Conservation (phyloP, 2,888 invertebrate genomes). For the Conomelus anceps region DNA sequence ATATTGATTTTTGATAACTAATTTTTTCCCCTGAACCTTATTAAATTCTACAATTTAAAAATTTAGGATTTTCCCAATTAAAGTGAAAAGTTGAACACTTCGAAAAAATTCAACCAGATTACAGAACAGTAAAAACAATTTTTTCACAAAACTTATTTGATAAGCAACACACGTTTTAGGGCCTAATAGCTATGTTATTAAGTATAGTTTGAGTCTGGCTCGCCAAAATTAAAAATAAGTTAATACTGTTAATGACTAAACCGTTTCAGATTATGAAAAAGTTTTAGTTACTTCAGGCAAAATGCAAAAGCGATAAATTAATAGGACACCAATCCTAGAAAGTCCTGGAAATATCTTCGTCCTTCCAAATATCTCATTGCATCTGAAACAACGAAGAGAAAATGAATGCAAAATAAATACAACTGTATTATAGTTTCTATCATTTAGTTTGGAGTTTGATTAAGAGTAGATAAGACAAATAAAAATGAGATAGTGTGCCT, state of each 20-base stretch:
- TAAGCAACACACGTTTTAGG: not conserved
- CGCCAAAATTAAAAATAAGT: not conserved
- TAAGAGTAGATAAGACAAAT: too few relatives aligned
- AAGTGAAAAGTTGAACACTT: too few relatives aligned
- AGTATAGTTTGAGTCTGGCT: not conserved
- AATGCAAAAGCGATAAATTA: not conserved
- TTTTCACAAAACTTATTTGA: not conserved
- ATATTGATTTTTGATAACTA: too few relatives aligned
- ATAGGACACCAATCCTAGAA: conserved; percentile 37
- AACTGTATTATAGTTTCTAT: not conserved
- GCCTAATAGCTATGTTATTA: not conserved
- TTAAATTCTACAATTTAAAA: too few relatives aligned
- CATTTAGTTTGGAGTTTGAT: too few relatives aligned
- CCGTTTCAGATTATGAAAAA: not conserved
- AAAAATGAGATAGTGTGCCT: too few relatives aligned
- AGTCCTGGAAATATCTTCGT: conserved; percentile 48
- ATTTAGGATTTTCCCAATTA: too few relatives aligned
- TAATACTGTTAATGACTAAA: not conserved
- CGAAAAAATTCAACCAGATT: not conserved
- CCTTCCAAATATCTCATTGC: conserved; percentile 54
- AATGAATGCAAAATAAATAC: conserved; percentile 14
- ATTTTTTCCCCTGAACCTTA: too few relatives aligned
- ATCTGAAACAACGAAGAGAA: conserved; percentile 41
- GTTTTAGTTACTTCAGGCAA: not conserved
- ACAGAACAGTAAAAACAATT: not conserved